A percentile compares a stretch with the other conserved stretches of the same genome.
phyloP scores from a whole-genome alignment of 2,888 invertebrate genomes.

The Lypha dubia region DNA sequence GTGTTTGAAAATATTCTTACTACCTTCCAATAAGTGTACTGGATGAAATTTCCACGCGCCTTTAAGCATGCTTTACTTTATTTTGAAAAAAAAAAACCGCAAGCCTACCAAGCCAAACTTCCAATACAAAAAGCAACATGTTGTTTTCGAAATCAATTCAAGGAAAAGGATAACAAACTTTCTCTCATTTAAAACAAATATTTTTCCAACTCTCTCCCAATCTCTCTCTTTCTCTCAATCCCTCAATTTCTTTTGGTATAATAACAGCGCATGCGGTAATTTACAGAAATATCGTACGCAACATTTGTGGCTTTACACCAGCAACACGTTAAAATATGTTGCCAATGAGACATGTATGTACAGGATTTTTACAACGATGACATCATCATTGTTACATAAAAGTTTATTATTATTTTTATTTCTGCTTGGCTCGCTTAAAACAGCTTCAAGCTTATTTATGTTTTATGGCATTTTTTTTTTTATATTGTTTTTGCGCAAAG shows the following conservation, averaged over 20 bases:
- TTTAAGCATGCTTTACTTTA: not conserved
- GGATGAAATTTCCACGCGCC: conserved; percentile 49
- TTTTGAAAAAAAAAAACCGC: not conserved
- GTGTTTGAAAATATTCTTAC: too few species aligned
- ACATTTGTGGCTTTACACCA: too few species aligned
- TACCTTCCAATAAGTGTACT: too few species aligned
- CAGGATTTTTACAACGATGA: conserved; percentile 6
- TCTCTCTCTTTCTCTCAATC: too few species aligned
- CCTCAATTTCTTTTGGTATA: too few species aligned
- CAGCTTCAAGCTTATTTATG: not conserved
- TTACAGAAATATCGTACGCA: too few species aligned
- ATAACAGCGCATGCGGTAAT: too few species aligned
- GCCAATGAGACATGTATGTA: too few species aligned
- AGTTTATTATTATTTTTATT: not conserved
- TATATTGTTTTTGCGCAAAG: not conserved
- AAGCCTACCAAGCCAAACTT: not conserved
- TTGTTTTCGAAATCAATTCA: conserved; percentile 45
- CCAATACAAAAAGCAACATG: conserved; percentile 62
- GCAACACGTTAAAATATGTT: too few species aligned
- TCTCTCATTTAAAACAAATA: not conserved
- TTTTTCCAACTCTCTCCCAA: not conserved
- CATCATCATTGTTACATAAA: conserved; percentile 32
- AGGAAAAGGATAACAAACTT: not conserved
- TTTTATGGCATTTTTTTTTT: not conserved
- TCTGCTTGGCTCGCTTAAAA: not conserved